phyloP scores from a whole-genome alignment of 2,888 invertebrate genomes.

The Sclerodermus sp. region DNA sequence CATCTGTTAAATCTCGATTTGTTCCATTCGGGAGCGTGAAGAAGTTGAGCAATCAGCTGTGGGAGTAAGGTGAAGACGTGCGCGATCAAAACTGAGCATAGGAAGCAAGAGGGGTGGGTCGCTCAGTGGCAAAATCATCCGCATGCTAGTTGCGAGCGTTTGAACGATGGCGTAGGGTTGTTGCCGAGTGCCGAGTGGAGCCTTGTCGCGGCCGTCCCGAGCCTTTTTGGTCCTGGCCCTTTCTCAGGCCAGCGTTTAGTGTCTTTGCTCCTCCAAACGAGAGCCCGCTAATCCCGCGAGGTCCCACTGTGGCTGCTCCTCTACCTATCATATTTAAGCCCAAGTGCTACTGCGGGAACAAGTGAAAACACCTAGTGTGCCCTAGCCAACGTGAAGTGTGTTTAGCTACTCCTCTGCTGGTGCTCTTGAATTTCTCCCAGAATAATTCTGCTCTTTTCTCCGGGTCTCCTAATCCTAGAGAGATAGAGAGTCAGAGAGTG shows the following conservation, averaged over 20 bases:
- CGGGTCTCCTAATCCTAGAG: not conserved
- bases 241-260: not conserved
- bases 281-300: too few relatives aligned
- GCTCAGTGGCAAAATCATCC: too few relatives aligned
- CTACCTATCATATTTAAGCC: conserved; percentile 9
- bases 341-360: conserved; percentile 7
- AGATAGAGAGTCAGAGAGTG: not conserved
- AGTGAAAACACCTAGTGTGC: conserved; percentile 14
- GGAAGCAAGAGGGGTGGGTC: too few relatives aligned
- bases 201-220: not conserved
- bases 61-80: not conserved
- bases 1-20: conserved; percentile 30
- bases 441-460: too few relatives aligned
- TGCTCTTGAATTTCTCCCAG: too few relatives aligned
- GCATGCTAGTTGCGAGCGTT: too few relatives aligned
- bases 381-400: too few relatives aligned
- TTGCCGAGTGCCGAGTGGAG: not conserved
- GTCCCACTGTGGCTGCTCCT: conserved; percentile 4
- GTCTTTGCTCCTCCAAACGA: not conserved
- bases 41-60: not conserved
- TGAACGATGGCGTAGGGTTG: conserved; percentile 33
- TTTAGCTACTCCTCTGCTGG: too few relatives aligned
- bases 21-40: conserved; percentile 2
- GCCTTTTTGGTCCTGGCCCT: not conserved
- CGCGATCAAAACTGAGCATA: not conserved